These are phyloP conservation scores for Dasyprocta punctata DNA, from an alignment of 2,113 vertebrate genomes.

Conservation along the genomic window DNA sequence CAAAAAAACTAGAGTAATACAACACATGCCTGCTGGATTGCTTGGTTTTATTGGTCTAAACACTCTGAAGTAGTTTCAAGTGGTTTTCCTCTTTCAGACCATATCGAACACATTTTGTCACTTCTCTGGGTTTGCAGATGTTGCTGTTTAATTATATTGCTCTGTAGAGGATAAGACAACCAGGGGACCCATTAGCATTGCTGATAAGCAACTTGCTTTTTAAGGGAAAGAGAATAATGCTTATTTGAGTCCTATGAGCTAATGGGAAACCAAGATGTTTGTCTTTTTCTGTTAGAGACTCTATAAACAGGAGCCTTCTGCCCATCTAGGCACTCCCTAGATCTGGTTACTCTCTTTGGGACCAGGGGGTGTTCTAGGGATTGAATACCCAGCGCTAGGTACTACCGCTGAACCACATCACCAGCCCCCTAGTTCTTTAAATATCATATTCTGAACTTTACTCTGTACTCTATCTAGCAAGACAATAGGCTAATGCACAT, in stretches of 20 bases:
- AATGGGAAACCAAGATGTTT: not conserved
- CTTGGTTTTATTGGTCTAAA: constrained; percentile 18
- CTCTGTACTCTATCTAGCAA: not conserved
- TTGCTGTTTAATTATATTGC: constrained; percentile 58
- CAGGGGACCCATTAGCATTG: not conserved
- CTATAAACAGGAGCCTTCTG: not conserved
- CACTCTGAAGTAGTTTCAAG: not conserved
- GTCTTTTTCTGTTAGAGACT: constrained; percentile 1
- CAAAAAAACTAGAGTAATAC: not conserved
- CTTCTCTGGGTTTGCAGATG: constrained; percentile 30
- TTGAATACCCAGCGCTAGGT: not conserved
- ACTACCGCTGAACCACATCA: not conserved
- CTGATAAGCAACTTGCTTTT: constrained; percentile 43
- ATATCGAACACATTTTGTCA: constrained; percentile 32
- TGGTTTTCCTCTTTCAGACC: not conserved
- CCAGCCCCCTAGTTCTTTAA: not conserved
- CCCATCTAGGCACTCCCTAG: not conserved
- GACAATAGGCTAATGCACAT: not conserved
- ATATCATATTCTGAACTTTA: not conserved
- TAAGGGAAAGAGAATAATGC: not conserved
- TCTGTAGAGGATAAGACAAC: constrained; percentile 9
- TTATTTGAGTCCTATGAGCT: not conserved
- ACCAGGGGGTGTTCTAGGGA: not conserved
- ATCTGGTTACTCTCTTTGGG: not conserved
- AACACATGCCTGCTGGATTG: not conserved